Evolutionary conservation across 2,888 invertebrate species (phyloP).

Genomic region (Hirudinaria manillensis): DNA sequence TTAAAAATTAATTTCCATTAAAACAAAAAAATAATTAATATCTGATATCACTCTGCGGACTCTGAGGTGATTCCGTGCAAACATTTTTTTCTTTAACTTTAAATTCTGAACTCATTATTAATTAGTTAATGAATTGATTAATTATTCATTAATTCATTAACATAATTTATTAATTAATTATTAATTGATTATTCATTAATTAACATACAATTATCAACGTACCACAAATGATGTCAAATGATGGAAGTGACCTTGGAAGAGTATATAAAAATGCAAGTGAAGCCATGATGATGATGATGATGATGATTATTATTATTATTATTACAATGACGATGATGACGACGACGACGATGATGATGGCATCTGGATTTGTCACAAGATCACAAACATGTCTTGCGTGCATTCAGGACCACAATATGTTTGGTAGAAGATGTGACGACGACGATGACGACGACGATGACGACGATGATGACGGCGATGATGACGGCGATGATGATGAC

Average conservation of each 20-base stretch:
- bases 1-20: no score
- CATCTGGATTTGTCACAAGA: not conserved
- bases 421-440: no score
- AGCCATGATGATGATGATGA: constrained; percentile 10
- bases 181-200: not conserved
- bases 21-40: no score
- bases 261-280: not conserved
- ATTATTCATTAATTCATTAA: no score
- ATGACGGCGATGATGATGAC: constrained; percentile 2
- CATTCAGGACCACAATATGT: no score
- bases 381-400: no score
- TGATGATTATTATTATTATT: not conserved
- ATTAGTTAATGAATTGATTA: no score
- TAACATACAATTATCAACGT: no score
- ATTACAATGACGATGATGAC: constrained; percentile 2
- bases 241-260: not conserved
- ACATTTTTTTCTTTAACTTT: no score
- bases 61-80: no score
- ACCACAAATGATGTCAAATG: not conserved
- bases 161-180: constrained; percentile 1
- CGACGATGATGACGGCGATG: not conserved
- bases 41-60: no score
- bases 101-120: no score
- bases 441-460: not conserved
- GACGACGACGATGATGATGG: constrained; percentile 35